A percentile compares a stretch with the other conserved stretches of the same genome.
phyloP scores from a whole-genome alignment of 2,113 vertebrate species.

The Opisthocomus hoazin region DNA sequence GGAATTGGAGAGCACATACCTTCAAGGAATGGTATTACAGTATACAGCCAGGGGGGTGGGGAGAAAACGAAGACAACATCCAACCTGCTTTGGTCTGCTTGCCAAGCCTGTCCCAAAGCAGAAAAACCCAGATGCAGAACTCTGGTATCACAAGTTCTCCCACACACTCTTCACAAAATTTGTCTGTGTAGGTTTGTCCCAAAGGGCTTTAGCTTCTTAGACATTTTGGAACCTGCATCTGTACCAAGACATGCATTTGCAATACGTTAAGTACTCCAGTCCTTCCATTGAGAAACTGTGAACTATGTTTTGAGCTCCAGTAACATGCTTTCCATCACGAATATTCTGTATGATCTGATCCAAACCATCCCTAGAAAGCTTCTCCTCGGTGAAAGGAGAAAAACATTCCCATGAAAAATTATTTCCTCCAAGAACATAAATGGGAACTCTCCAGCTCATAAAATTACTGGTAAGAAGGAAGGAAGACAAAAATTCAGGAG shows the following conservation, averaged over 20 bases:
- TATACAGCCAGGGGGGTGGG: background rate
- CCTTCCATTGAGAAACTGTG: background rate
- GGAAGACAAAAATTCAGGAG: background rate
- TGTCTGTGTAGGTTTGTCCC: background rate
- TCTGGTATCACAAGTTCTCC: background rate
- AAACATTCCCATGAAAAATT: slow-evolving; percentile 29
- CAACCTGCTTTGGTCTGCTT: background rate
- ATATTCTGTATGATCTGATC: slow-evolving; percentile 4
- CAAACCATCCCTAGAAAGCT: slow-evolving; percentile 21
- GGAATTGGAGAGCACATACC: background rate
- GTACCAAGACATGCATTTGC: background rate
- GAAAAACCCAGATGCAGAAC: background rate
- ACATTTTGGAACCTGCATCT: background rate
- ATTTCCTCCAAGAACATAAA: slow-evolving; percentile 32
- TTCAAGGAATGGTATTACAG: background rate
- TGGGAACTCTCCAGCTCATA: slow-evolving; percentile 4
- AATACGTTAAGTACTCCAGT: background rate
- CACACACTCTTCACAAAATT: background rate
- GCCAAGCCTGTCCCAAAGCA: background rate
- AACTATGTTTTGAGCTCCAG: background rate
- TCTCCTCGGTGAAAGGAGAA: background rate
- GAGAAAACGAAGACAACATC: background rate
- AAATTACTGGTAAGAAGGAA: background rate
- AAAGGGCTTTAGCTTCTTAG: background rate
- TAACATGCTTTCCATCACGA: slow-evolving; percentile 15